Evolutionary conservation across 2,113 vertebrate species (phyloP), one percentile per base, ranked within the genome.

Genomic region (Oenanthe melanoleuca): DNA sequence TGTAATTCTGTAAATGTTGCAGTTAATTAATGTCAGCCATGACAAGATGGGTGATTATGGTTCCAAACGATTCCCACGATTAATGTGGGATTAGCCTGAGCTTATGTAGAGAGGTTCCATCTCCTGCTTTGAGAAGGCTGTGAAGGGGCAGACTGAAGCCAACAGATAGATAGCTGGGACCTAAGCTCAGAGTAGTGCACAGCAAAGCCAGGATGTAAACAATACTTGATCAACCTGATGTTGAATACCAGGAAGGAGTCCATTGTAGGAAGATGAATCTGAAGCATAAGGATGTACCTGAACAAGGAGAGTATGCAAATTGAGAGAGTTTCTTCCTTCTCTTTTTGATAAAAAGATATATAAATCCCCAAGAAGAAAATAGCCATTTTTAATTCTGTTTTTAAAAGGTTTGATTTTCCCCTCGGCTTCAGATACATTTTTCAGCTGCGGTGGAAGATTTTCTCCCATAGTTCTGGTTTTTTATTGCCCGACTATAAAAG

Each of bases 401-500:
- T 49, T 89, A 12, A 44, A 92, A 87, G 50, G 21, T 64, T 73
- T 14, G 5, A 47, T 12, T 8, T 57, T 24, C 26, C 7, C n/a
- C 14, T 6, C 0, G 1, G 34, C 60, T 95, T 52, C 53, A 92
- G 60, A 87, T 80, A 93, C 22, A 70, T 85, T 95, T 96, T 88
- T 78, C 71, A 93, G 40, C 71, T 47, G 45, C 0, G 0, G 19
- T 59, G 20, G 47, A 92, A 89, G 22, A 74, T 89, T 86, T 95
- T 74, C 59, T 80, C 34, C 65, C 29, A n/a, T 44, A 91, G 59
- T 63, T 89, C 47, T 57, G 56, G 2, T 57, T 63, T 92, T 97
- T 93, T 88, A 86, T 88, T 92, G 80, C 50, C 55, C 69, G 59
- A 52, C 93, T 92, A 59, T 97, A 96, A 94, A 88, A 94, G 88